A percentile compares a stretch with the other conserved stretches of the same genome.
Evolutionary conservation across 53 echinoderm and acorn worm genomes (phyloP).

Genomic region (Stichopus horrens): DNA sequence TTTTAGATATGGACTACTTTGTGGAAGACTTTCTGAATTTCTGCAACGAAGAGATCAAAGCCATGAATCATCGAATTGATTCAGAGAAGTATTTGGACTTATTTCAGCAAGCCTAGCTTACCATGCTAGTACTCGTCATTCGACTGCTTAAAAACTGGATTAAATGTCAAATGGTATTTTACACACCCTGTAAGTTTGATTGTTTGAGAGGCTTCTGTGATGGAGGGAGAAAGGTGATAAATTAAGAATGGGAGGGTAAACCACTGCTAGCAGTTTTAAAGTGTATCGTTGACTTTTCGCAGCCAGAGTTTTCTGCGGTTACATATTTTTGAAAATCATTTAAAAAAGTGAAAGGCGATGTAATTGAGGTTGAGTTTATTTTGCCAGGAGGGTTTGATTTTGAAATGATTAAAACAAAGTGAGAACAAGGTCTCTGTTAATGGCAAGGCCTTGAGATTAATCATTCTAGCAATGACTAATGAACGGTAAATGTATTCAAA

Average conservation of each 20-base stretch:
- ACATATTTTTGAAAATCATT: constrained; percentile 14
- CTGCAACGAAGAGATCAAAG: constrained; percentile 59
- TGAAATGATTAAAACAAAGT: constrained; percentile 13
- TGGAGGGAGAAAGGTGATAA: not conserved
- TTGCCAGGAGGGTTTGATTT: constrained; percentile 1
- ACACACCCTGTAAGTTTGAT: not conserved
- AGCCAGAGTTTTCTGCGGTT: constrained; percentile 5
- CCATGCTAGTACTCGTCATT: not conserved
- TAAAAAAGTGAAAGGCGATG: constrained; percentile 18
- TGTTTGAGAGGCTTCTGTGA: not conserved
- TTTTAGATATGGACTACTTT: constrained; percentile 78
- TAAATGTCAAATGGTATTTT: constrained; percentile 38
- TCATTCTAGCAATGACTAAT: constrained; percentile 25
- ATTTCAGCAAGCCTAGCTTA: constrained; percentile 51
- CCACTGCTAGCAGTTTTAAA: constrained; percentile 7
- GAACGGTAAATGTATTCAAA: not conserved
- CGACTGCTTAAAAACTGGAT: constrained; percentile 19
- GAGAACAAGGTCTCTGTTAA: constrained; percentile 37
- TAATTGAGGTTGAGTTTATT: constrained; percentile 44
- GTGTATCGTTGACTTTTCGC: constrained; percentile 31
- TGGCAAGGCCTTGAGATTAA: constrained; percentile 20
- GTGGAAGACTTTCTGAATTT: constrained; percentile 66
- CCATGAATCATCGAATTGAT: constrained; percentile 71
- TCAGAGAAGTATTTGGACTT: constrained; percentile 72
- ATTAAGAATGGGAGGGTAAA: not conserved